Percentiles rank a stretch among this genome's conserved stretches.
Evolutionary conservation across 1,140 invertebrate genomes (phyloP).

Genomic region (Chrysomallon squamiferum): DNA sequence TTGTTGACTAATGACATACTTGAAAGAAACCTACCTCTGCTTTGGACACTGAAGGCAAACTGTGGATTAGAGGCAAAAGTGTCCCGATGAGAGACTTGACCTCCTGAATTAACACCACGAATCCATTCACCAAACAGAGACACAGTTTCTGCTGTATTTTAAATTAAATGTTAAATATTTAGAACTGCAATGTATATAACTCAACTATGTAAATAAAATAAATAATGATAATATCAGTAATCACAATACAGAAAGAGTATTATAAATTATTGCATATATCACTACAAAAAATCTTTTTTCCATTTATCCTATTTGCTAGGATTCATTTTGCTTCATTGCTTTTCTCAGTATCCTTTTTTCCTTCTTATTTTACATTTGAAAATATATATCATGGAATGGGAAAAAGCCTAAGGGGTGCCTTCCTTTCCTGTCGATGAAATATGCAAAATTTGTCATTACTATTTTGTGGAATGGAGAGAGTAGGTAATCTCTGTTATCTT

Average conservation of each 20-base stretch:
- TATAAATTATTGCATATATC: neutral
- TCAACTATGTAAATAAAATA: neutral
- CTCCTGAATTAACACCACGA: conserved; percentile 31
- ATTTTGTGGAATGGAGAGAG: no score
- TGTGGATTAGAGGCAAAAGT: conserved; percentile 31
- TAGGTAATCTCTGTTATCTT: no score
- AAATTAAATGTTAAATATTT: neutral
- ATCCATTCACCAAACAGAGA: conserved; percentile 26
- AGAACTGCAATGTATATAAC: neutral
- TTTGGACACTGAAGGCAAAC: conserved; percentile 22
- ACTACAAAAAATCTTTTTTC: neutral
- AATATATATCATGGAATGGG: no score
- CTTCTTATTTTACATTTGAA: no score
- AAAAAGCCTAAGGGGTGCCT: no score
- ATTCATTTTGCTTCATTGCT: no score
- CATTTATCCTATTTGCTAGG: neutral
- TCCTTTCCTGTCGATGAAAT: no score
- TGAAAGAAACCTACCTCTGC: conserved; percentile 11
- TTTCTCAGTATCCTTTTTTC: no score
- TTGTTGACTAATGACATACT: no score
- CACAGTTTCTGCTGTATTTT: conserved; percentile 8
- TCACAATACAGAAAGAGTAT: neutral
- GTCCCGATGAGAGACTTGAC: conserved; percentile 27
- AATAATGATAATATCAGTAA: neutral
- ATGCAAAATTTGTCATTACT: no score